A percentile compares a stretch with the other conserved stretches of the same genome.
Evolutionary conservation across 1,140 invertebrate species (phyloP).

Genomic region (Lepidurus arcticus): DNA sequence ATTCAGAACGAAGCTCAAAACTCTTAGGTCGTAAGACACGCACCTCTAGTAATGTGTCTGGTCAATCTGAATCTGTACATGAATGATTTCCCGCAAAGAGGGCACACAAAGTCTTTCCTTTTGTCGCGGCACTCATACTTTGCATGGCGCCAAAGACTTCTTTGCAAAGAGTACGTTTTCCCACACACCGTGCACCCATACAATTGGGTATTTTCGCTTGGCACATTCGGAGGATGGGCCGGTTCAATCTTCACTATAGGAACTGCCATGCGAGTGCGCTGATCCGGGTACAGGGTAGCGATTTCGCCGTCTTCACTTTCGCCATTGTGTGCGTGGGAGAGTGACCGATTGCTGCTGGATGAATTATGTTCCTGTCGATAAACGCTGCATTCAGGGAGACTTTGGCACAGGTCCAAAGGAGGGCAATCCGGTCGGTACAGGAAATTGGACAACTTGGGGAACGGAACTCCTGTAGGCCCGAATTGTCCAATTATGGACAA

Average conservation of each 20-base stretch:
- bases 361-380: conserved; percentile 7
- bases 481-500: not conserved
- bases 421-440: not conserved
- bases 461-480: not conserved
- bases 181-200: conserved; percentile 1
- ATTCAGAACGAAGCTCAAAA: not conserved
- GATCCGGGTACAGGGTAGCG: not conserved
- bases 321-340: not conserved
- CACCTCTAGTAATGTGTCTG: not conserved
- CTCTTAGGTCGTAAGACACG: not conserved
- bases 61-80: not conserved
- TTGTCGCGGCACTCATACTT: not conserved
- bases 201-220: not conserved
- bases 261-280: not conserved
- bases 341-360: not conserved
- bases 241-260: not conserved
- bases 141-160: not conserved
- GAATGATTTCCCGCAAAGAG: not conserved
- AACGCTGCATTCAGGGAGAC: conserved; percentile 9
- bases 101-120: not conserved
- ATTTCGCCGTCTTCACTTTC: not conserved
- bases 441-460: not conserved
- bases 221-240: not conserved
- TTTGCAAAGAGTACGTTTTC: not conserved
- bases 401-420: not conserved